Evolutionary conservation across 1,140 invertebrate genomes (phyloP).

Genomic region (Drosophila neocordata): DNA sequence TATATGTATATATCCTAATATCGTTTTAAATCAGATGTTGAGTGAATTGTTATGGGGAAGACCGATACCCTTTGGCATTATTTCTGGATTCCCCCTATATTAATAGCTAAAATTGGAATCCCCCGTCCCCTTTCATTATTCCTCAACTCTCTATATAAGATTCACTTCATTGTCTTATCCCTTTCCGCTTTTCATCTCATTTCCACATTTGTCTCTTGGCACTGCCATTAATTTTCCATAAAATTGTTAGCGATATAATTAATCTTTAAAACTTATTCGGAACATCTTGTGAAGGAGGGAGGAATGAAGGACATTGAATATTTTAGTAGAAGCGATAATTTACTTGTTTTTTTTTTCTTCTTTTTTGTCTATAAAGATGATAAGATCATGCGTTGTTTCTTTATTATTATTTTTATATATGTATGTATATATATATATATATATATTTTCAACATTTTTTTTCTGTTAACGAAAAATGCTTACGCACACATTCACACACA

Average conservation of each 20-base stretch:
- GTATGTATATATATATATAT: background rate
- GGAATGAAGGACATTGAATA: background rate
- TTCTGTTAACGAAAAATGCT: constrained; percentile 34
- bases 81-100: background rate
- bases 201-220: constrained; percentile 1
- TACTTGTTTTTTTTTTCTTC: constrained; percentile 3
- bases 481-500: constrained; percentile 25
- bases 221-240: constrained; percentile 2
- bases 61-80: background rate
- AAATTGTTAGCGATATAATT: background rate
- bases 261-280: background rate
- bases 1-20: background rate
- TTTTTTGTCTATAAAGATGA: background rate
- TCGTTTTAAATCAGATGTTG: background rate
- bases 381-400: constrained; percentile 31
- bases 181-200: background rate
- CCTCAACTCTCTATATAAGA: background rate
- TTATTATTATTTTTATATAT: constrained; percentile 5
- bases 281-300: constrained; percentile 6
- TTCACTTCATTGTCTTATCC: background rate
- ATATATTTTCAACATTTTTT: constrained; percentile 28
- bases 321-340: background rate
- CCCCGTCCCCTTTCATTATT: background rate
- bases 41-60: background rate
- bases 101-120: background rate